These are phyloP conservation scores for Gnathonemus longibarbis DNA, from an alignment of 2,113 vertebrate species.

Conservation along the genomic window DNA sequence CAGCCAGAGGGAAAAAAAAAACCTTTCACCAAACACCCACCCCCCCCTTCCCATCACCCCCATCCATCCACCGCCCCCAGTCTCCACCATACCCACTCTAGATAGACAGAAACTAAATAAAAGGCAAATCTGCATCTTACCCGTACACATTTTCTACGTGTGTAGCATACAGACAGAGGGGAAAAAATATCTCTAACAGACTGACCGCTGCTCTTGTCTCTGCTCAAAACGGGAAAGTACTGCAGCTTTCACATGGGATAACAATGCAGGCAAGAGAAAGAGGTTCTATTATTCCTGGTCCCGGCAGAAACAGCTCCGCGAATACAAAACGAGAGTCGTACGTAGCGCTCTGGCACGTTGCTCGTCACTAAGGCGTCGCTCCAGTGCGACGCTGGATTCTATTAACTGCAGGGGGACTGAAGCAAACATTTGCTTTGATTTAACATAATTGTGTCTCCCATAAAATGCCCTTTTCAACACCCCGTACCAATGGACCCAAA, in stretches of 20 bases:
- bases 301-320: neutral
- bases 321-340: neutral
- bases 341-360: neutral
- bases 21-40: neutral
- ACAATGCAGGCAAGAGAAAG: neutral
- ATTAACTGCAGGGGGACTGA: neutral
- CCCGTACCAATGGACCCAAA: neutral
- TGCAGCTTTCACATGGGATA: neutral
- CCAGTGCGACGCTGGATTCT: neutral
- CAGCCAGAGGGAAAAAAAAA: neutral
- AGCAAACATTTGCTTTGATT: conserved; percentile 17
- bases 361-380: neutral
- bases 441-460: conserved; percentile 6
- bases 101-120: conserved; percentile 13
- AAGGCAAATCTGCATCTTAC: conserved; percentile 13
- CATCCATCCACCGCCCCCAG: neutral
- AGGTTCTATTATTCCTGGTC: neutral
- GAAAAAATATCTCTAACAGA: conserved; percentile 1
- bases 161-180: neutral
- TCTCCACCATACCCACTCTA: neutral
- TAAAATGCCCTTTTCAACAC: neutral
- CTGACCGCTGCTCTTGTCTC: conserved; percentile 4
- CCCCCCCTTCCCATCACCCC: neutral
- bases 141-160: neutral
- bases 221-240: neutral